Percentiles rank a stretch among this genome's conserved stretches.
Conservation (phyloP, 30 jellyfish, hydroid and myxozoan genomes). For the Hydractinia symbiolongicarpus region DNA sequence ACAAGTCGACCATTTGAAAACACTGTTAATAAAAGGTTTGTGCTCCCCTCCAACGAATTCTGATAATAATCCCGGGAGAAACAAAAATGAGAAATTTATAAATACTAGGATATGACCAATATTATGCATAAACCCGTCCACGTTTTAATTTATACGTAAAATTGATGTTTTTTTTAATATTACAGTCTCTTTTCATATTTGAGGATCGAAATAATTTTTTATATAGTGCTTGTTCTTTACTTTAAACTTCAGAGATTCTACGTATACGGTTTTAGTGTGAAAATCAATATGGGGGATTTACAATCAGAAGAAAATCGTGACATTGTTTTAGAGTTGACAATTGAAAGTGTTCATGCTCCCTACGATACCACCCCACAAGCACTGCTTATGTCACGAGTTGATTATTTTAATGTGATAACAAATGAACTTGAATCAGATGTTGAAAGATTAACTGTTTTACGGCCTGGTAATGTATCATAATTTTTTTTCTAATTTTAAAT, state of each 20-base stretch:
- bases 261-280: conserved; percentile 37
- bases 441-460: conserved; percentile 35
- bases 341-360: conserved; percentile 45
- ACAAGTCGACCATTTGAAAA: conserved; percentile 40
- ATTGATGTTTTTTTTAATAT: too few species aligned
- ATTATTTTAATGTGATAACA: conserved; percentile 58
- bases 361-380: conserved; percentile 65
- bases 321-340: conserved; percentile 50
- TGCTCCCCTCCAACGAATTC: too few species aligned
- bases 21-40: conserved; percentile 22
- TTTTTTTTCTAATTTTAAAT: neutral
- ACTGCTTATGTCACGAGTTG: conserved; percentile 32
- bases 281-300: conserved; percentile 82
- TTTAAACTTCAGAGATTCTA: too few species aligned
- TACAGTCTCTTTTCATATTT: too few species aligned
- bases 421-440: conserved; percentile 18
- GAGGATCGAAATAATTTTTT: too few species aligned
- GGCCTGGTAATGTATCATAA: conserved; percentile 42
- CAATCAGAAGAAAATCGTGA: conserved; percentile 88
- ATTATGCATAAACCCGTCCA: too few species aligned
- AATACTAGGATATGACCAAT: too few species aligned
- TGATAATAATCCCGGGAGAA: too few species aligned
- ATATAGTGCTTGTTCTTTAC: too few species aligned
- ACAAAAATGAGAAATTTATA: too few species aligned
- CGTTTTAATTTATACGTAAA: too few species aligned